A percentile compares a stretch with the other conserved stretches of the same genome.
Evolutionary conservation across 2,113 vertebrate genomes (phyloP).

Genomic region (Podocnemis expansa): DNA sequence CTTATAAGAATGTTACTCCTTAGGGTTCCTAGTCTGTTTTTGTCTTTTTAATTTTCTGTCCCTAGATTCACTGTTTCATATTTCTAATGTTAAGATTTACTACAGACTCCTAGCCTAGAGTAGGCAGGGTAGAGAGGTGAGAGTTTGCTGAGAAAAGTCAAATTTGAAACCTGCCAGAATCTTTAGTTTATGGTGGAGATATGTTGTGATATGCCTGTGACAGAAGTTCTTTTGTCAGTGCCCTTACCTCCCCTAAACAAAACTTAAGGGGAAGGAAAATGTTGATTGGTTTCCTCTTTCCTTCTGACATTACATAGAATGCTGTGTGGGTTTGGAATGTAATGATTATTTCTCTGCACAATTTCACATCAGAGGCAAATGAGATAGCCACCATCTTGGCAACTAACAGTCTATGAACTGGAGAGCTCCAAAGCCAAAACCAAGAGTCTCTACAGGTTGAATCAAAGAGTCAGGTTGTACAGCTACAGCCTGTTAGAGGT

Average conservation of each 20-base stretch:
- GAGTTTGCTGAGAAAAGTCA: not conserved
- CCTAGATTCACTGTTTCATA: not conserved
- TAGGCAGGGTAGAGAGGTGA: not conserved
- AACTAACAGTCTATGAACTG: not conserved
- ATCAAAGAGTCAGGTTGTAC: not conserved
- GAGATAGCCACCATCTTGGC: not conserved
- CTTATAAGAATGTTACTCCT: not conserved
- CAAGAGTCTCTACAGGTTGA: not conserved
- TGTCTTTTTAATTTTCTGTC: not conserved
- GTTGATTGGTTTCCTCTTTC: not conserved
- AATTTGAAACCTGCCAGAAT: not conserved
- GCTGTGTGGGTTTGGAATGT: not conserved
- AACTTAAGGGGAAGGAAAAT: slow-evolving; percentile 4
- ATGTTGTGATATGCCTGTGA: not conserved
- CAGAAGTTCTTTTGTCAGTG: slow-evolving; percentile 28
- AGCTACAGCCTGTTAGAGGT: too few relatives aligned
- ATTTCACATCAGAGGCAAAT: not conserved
- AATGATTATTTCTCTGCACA: not conserved
- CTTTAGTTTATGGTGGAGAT: not conserved
- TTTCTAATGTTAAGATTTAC: not conserved
- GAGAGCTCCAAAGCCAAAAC: not conserved
- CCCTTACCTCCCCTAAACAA: not conserved
- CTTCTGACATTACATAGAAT: not conserved
- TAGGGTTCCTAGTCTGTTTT: not conserved
- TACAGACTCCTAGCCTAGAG: not conserved